Percentiles rank a stretch among this genome's conserved stretches.
These are phyloP conservation scores for Rhabdomys pumilio DNA, from an alignment of 2,797 vertebrate species.

Conservation along the genomic window DNA sequence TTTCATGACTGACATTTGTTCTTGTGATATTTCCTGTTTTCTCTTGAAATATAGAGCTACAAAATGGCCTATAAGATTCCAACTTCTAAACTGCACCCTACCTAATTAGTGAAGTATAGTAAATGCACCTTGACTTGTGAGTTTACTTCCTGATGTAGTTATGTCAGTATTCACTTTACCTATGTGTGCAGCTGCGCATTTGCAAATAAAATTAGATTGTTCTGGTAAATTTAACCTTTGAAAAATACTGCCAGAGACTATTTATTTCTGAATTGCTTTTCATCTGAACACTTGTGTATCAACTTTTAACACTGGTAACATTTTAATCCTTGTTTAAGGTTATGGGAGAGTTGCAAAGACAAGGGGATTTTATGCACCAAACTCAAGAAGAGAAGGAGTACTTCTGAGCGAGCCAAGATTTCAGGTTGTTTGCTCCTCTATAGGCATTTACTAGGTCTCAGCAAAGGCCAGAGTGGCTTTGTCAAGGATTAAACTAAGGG, in stretches of 20 bases:
- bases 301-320: neutral
- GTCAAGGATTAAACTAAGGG: neutral
- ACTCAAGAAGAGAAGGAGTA: neutral
- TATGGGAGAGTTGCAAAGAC: neutral
- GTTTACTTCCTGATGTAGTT: neutral
- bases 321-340: neutral
- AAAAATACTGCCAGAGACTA: neutral
- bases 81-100: neutral
- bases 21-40: slow-evolving; percentile 8
- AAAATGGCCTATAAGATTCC: neutral
- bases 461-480: neutral
- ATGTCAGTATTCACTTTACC: neutral
- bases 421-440: neutral
- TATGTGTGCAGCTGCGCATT: neutral
- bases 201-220: slow-evolving; percentile 37
- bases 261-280: slow-evolving; percentile 37
- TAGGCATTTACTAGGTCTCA: neutral
- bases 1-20: slow-evolving; percentile 3
- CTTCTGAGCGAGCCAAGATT: neutral
- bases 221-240: neutral
- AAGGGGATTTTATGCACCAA: neutral
- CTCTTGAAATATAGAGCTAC: neutral
- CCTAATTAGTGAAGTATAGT: neutral
- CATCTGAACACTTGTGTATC: neutral
- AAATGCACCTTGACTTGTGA: neutral